Evolutionary conservation across 2,113 vertebrate genomes (phyloP).

Genomic region (Rhea pennata): DNA sequence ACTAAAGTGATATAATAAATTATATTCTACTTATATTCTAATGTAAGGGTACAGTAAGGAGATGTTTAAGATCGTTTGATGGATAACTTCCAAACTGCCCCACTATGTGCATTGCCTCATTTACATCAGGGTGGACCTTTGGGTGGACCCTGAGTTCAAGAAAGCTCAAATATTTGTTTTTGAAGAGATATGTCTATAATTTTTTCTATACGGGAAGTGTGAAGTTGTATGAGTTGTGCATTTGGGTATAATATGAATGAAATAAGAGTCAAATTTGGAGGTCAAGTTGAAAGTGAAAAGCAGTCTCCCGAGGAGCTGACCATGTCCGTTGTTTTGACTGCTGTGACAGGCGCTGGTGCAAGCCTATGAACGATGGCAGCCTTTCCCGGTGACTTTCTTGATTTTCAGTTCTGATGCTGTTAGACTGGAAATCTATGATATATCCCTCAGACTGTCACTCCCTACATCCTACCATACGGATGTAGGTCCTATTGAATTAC

Average conservation of each 20-base stretch:
- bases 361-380: neutral
- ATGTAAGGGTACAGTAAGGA: neutral
- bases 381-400: neutral
- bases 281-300: neutral
- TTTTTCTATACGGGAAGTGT: neutral
- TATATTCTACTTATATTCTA: neutral
- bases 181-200: neutral
- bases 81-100: neutral
- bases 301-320: neutral
- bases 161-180: neutral
- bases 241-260: neutral
- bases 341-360: rapidly evolving
- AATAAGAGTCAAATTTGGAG: neutral
- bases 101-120: neutral
- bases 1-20: neutral
- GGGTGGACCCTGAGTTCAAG: too few species aligned
- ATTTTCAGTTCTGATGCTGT: rapidly evolving
- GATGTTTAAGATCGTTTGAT: conserved; percentile 45
- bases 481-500: neutral
- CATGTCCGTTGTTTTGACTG: rapidly evolving
- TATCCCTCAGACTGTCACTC: neutral
- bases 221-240: neutral
- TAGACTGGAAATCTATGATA: neutral
- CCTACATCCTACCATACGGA: rapidly evolving
- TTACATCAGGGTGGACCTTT: neutral